Percentiles rank a stretch among this genome's conserved stretches.
phyloP scores from a whole-genome alignment of 2,888 invertebrate species.

The Agonopterix subpropinquella region DNA sequence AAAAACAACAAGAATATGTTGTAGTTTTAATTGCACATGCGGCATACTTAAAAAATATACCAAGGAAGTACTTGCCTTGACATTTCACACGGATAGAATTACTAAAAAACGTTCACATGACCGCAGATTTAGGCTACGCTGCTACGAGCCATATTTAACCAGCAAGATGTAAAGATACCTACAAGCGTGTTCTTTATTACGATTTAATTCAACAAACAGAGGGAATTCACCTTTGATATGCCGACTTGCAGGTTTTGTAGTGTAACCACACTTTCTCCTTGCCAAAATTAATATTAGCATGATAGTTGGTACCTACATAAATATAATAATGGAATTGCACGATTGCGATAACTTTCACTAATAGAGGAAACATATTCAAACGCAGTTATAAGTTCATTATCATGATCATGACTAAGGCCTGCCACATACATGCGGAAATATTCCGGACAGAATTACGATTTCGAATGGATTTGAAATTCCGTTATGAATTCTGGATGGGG shows the following conservation, averaged over 20 bases:
- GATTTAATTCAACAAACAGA: slow-evolving; percentile 68
- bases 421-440: too few relatives aligned
- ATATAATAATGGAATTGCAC: too few relatives aligned
- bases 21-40: neutral
- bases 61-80: slow-evolving; percentile 21
- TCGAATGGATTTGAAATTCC: too few relatives aligned
- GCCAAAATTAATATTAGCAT: neutral
- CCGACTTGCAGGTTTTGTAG: slow-evolving; percentile 45
- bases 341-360: too few relatives aligned
- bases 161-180: slow-evolving; percentile 42
- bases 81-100: slow-evolving; percentile 34
- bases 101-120: slow-evolving; percentile 40
- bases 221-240: slow-evolving; percentile 54
- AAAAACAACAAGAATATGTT: too few relatives aligned
- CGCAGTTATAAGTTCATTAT: too few relatives aligned
- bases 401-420: too few relatives aligned
- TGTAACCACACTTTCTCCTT: slow-evolving; percentile 20
- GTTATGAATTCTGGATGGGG: too few relatives aligned
- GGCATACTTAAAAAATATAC: slow-evolving; percentile 17
- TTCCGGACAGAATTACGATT: too few relatives aligned
- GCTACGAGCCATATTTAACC: slow-evolving; percentile 39
- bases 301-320: too few relatives aligned
- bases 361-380: too few relatives aligned
- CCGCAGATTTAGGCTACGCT: slow-evolving; percentile 29
- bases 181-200: slow-evolving; percentile 59